Evolutionary conservation across 1,140 invertebrate genomes (phyloP).

Genomic region (Euura lappo): DNA sequence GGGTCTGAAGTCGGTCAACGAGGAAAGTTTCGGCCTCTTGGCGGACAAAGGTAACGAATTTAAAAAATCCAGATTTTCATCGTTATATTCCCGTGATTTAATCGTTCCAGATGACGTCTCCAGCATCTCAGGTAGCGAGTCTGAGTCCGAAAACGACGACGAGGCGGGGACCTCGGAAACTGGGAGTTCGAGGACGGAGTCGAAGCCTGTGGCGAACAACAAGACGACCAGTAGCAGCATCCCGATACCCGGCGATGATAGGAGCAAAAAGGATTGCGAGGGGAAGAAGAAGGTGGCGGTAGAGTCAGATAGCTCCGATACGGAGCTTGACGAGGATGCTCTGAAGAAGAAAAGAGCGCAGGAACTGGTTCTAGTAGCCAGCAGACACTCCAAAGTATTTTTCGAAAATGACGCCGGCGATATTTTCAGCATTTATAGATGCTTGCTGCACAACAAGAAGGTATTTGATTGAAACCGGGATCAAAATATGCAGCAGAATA

Average conservation of each 20-base stretch:
- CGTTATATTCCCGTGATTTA: slow-evolving; percentile 15
- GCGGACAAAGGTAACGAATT: slow-evolving; percentile 47
- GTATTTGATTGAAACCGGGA: slow-evolving; percentile 42
- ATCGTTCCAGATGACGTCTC: slow-evolving; percentile 70
- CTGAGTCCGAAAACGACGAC: slow-evolving; percentile 64
- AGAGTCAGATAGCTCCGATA: slow-evolving; percentile 46
- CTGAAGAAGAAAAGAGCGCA: slow-evolving; percentile 42
- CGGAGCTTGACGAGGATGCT: slow-evolving; percentile 36
- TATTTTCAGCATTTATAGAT: slow-evolving; percentile 76
- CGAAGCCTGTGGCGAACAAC: slow-evolving; percentile 10
- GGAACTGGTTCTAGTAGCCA: slow-evolving; percentile 60
- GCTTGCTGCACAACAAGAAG: slow-evolving; percentile 72
- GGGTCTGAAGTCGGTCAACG: slow-evolving; percentile 62
- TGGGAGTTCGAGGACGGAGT: slow-evolving; percentile 19
- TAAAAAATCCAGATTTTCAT: slow-evolving; percentile 12
- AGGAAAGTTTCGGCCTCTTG: slow-evolving; percentile 63
- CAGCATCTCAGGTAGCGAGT: slow-evolving; percentile 78
- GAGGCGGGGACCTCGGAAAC: slow-evolving; percentile 62
- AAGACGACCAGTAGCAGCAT: slow-evolving; percentile 31
- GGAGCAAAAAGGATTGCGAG: slow-evolving; percentile 33
- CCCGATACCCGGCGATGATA: slow-evolving; percentile 16
- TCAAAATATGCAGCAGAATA: too few species aligned
- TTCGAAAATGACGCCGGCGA: slow-evolving; percentile 72
- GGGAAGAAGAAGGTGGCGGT: slow-evolving; percentile 32
- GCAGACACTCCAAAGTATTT: slow-evolving; percentile 73